Base-by-base conservation (phyloP, 2,797 vertebrate genomes). In the Siniperca scherzeri region DNA sequence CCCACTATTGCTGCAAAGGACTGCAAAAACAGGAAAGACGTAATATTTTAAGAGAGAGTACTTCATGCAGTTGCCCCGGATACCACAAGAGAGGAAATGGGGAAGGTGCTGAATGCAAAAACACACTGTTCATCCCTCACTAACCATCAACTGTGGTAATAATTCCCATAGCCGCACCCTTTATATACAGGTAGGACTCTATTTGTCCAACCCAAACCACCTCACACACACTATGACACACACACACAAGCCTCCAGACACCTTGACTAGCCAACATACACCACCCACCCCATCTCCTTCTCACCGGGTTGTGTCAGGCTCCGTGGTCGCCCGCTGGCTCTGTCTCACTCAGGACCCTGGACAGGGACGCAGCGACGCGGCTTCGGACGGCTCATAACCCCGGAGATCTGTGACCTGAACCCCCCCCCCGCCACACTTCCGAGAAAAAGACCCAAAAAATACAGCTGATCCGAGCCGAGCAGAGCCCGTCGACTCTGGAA, bases 341-440 rank as follows among this genome's bases (percentile, higher is more conserved):
- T 80, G 94, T 76, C 93, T 95, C 91, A 93, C 91, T 94, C 94
- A 93, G 95, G 94, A 95, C 93, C 95, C 94, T 93, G 96, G 96
- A 96, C 94, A 95, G 92, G 93, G 94, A 89, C 94, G 95, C 95
- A 96, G 95, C 94, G 92, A 91, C 92, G 95, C 95, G 94, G 95
- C 96, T 96, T 94, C 91, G 94, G 93, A 87, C 88, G 92, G 90
- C 84, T 93, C 96, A 96, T 92, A 92, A 88, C 92, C 92, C 91
- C 85, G 55, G 60, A 83, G 87, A 88, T 83, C 68, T 36, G 87
- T 83, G 81, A 90, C 83, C 83, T 82, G 12, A 70, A 56, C n/a
- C 50, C 52, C 9, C 42, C 76, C 22, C 33, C 11, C 5, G 17
- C 21, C 44, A 7, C 19, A 7, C 40, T 17, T 22, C 42, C 12